Conservation (phyloP, 2,888 invertebrate species). For the Hipparchia sbordonii region DNA sequence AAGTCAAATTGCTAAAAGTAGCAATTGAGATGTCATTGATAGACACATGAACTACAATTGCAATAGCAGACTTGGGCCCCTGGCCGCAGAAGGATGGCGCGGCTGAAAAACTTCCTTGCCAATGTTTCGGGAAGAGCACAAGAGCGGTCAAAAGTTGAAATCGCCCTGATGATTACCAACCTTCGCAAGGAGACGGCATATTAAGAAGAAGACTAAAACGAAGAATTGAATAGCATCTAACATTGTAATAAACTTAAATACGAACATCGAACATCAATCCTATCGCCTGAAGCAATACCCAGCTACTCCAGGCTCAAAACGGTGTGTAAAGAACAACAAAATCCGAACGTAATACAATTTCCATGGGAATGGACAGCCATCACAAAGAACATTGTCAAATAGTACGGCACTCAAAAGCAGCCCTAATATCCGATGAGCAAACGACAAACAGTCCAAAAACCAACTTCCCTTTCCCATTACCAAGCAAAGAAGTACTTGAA, state of each 20-base stretch:
- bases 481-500: not conserved
- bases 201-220: too few relatives aligned
- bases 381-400: constrained; percentile 65
- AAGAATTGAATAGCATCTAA: not conserved
- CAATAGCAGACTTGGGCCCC: too few relatives aligned
- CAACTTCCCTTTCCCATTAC: constrained; percentile 42
- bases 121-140: too few relatives aligned
- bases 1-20: too few relatives aligned
- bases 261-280: constrained; percentile 1
- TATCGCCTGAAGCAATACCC: constrained; percentile 16
- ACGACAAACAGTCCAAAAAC: constrained; percentile 55
- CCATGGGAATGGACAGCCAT: constrained; percentile 62
- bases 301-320: constrained; percentile 36
- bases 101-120: too few relatives aligned
- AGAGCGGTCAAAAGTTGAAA: too few relatives aligned
- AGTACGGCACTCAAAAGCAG: constrained; percentile 56
- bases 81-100: too few relatives aligned
- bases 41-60: too few relatives aligned
- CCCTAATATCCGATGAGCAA: constrained; percentile 71
- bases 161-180: too few relatives aligned
- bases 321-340: constrained; percentile 54
- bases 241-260: not conserved
- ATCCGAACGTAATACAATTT: constrained; percentile 60
- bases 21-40: too few relatives aligned
- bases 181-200: too few relatives aligned